These are phyloP conservation scores for Paradisaea rubra DNA, from an alignment of 2,113 vertebrate genomes.

Conservation along the genomic window DNA sequence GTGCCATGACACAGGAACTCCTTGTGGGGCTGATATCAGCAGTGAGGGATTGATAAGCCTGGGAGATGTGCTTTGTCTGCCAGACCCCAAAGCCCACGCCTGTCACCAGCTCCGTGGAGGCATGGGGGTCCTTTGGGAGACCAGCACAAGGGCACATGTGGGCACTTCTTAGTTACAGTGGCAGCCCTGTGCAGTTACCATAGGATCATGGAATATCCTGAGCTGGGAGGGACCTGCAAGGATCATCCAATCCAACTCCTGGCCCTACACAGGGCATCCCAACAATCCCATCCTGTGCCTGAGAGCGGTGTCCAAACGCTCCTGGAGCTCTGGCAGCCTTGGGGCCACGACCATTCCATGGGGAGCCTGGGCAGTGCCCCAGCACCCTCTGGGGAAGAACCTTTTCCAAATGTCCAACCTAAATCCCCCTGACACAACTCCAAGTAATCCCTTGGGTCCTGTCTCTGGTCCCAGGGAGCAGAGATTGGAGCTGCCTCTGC, in stretches of 20 bases:
- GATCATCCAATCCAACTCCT: neutral
- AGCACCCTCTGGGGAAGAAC: neutral
- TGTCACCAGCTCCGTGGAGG: neutral
- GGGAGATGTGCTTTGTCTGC: neutral
- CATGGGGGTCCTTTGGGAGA: neutral
- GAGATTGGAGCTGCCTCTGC: neutral
- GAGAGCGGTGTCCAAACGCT: rapidly evolving
- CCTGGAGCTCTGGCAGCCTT: neutral
- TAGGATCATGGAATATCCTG: neutral
- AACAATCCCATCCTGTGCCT: no score
- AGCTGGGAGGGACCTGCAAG: neutral
- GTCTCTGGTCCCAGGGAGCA: neutral
- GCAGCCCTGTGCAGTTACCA: neutral
- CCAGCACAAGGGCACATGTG: neutral
- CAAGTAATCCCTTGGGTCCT: rapidly evolving
- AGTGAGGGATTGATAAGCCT: neutral
- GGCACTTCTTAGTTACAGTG: neutral
- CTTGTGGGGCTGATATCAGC: neutral
- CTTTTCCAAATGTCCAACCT: rapidly evolving
- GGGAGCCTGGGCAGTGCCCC: rapidly evolving
- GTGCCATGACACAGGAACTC: neutral
- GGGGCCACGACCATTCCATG: rapidly evolving
- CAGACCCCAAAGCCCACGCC: neutral
- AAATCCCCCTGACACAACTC: neutral
- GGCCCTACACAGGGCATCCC: rapidly evolving